Conservation (phyloP, 2,797 vertebrate species). For the Sciurus carolinensis region DNA sequence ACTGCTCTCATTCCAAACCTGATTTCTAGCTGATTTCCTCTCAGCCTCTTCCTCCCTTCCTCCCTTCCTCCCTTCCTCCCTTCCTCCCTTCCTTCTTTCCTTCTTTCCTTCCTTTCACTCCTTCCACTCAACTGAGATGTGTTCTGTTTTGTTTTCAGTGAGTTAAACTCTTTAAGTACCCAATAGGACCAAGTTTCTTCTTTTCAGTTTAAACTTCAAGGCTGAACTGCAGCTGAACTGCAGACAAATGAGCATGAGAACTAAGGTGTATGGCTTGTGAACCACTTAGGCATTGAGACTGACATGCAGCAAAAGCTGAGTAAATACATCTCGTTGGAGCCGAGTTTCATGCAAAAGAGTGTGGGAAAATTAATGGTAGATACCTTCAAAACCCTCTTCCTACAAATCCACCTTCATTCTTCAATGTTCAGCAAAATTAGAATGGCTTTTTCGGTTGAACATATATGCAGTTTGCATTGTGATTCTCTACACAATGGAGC, state of each 20-base stretch:
- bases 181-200: neutral
- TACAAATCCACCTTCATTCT: neutral
- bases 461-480: neutral
- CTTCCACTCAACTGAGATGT: neutral
- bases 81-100: neutral
- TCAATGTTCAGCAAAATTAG: slow-evolving; percentile 33
- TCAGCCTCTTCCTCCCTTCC: too few species aligned
- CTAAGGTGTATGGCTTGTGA: neutral
- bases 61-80: too few species aligned
- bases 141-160: neutral
- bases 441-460: neutral
- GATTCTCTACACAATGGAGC: neutral
- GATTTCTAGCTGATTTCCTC: neutral
- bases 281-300: neutral
- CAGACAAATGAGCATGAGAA: neutral
- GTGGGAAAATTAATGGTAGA: neutral
- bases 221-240: neutral
- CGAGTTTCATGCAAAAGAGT: neutral
- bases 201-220: neutral
- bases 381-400: neutral
- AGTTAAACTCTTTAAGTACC: neutral
- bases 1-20: neutral
- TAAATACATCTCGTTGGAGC: neutral
- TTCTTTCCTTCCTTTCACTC: too few species aligned
- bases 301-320: neutral